Evolutionary conservation across 2,797 vertebrate species (phyloP).

Genomic region (Trachops cirrhosus): DNA sequence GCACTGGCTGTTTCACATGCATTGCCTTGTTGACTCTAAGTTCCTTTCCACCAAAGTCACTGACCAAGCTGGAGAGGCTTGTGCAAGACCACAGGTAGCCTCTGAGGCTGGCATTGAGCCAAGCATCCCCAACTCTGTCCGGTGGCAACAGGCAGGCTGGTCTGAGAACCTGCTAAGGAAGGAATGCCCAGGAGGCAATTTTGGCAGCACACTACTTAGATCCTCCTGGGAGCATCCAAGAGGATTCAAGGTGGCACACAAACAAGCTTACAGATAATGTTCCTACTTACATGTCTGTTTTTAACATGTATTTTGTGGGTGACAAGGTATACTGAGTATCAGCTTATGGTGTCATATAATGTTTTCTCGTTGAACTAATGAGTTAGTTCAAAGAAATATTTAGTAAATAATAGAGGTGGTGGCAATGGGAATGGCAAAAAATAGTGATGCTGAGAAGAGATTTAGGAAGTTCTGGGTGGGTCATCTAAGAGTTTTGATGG

Average conservation of each 20-base stretch:
- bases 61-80: neutral
- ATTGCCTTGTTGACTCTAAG: neutral
- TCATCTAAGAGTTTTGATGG: neutral
- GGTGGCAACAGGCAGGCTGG: neutral
- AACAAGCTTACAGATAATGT: neutral
- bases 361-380: neutral
- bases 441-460: neutral
- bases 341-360: neutral
- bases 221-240: neutral
- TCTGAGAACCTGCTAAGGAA: neutral
- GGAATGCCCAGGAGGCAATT: neutral
- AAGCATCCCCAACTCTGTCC: neutral
- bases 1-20: neutral
- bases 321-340: neutral
- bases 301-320: neutral
- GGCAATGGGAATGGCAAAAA: neutral
- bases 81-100: no score
- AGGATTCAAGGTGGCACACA: neutral
- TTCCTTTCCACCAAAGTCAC: neutral
- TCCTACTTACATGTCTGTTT: neutral
- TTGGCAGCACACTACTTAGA: no score
- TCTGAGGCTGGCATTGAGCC: neutral
- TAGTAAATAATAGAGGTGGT: neutral
- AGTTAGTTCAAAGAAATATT: neutral
- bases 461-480: neutral